These are phyloP conservation scores for Nothocercus nigrocapillus DNA, from an alignment of 2,113 vertebrate species.

Conservation along the genomic window DNA sequence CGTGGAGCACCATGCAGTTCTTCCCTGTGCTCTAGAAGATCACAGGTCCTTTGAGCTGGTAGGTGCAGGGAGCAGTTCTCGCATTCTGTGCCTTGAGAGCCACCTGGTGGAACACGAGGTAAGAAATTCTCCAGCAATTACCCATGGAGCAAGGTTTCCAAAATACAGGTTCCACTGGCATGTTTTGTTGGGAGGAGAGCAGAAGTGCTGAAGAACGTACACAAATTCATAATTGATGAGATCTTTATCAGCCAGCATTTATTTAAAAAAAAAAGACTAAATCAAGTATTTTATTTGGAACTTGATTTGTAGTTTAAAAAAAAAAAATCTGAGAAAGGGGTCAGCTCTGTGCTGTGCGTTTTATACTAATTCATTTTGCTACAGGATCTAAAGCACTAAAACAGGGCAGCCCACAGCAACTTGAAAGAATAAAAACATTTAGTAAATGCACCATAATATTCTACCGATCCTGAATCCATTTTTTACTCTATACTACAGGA, in stretches of 20 bases:
- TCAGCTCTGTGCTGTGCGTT: not conserved
- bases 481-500: not conserved
- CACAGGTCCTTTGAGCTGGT: not conserved
- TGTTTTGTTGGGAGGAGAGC: not conserved
- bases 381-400: not conserved
- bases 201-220: too few species aligned
- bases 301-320: not conserved
- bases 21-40: not conserved
- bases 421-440: not conserved
- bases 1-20: not conserved
- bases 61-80: not conserved
- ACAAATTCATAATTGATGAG: too few species aligned
- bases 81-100: constrained; percentile 67
- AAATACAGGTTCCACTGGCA: accelerated
- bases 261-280: not conserved
- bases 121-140: not conserved
- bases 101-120: constrained; percentile 69
- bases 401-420: not conserved
- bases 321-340: not conserved
- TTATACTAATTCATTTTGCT: not conserved
- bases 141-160: not conserved
- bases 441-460: not conserved
- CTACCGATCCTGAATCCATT: not conserved
- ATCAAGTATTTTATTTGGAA: not conserved
- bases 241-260: not conserved